Percentiles rank a stretch among this genome's conserved stretches.
Evolutionary conservation across 2,888 invertebrate species (phyloP).

Genomic region (Trichopria drosophilae): DNA sequence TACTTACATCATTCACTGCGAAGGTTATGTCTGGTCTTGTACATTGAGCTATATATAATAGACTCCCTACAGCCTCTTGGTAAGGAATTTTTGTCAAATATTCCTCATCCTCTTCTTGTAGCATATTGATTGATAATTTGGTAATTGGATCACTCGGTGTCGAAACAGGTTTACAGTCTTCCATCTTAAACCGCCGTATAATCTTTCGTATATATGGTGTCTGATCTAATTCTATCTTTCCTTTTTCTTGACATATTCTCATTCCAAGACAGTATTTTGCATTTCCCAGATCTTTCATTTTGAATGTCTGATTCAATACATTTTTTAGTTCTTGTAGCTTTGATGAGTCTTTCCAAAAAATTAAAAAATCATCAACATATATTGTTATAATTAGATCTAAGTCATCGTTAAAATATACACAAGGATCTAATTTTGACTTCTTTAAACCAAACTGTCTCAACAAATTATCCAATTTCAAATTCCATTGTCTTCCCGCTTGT

Average conservation of each 20-base stretch:
- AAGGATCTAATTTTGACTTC: conserved; percentile 22
- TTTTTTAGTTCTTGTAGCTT: conserved; percentile 5
- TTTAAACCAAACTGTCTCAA: conserved; percentile 15
- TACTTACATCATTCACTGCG: not conserved
- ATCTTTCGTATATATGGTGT: conserved; percentile 2
- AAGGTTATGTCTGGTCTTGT: not conserved
- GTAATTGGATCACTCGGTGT: conserved; percentile 27
- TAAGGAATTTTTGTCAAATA: conserved; percentile 4
- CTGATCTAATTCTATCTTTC: not conserved
- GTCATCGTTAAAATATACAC: conserved; percentile 22
- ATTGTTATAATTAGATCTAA: conserved; percentile 12
- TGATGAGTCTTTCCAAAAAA: conserved; percentile 9
- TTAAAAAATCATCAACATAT: conserved; percentile 30
- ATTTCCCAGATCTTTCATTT: conserved; percentile 21
- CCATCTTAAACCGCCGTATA: conserved; percentile 24
- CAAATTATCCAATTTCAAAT: conserved; percentile 20
- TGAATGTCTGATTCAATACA: conserved; percentile 7
- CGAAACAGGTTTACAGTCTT: conserved; percentile 23
- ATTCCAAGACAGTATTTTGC: conserved; percentile 25
- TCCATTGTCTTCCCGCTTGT: too few relatives aligned
- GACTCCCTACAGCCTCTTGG: conserved; percentile 3
- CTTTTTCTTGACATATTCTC: conserved; percentile 3
- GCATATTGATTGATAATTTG: not conserved
- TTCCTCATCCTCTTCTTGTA: not conserved
- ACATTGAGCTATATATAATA: conserved; percentile 2